A percentile compares a stretch with the other conserved stretches of the same genome.
Evolutionary conservation across 1,140 invertebrate genomes (phyloP).

Genomic region (Eupristina koningsbergeri): DNA sequence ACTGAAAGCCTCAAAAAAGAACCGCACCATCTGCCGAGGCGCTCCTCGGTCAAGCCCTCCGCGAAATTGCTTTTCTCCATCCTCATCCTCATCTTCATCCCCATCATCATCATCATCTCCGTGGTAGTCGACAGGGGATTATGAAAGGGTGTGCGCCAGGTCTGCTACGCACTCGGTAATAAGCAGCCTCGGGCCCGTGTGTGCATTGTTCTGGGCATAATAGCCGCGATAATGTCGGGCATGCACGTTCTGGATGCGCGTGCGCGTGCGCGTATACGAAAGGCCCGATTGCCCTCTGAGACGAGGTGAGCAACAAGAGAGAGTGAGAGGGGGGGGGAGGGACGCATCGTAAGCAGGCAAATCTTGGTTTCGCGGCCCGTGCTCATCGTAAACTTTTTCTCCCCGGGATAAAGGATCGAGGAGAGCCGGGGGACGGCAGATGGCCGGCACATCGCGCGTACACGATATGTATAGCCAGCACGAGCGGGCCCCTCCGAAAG

Average conservation of each 20-base stretch:
- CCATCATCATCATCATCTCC: no score
- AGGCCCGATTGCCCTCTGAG: neutral
- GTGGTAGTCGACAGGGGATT: no score
- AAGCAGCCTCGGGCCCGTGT: neutral
- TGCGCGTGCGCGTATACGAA: neutral
- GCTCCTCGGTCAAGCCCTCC: neutral
- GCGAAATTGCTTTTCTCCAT: neutral
- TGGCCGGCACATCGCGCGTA: constrained; percentile 21
- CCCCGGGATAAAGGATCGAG: constrained; percentile 1
- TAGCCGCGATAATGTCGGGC: constrained; percentile 14
- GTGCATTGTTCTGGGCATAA: constrained; percentile 21
- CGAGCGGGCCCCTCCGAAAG: neutral
- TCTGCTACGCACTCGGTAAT: neutral
- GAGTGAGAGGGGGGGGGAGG: neutral
- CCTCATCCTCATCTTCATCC: no score
- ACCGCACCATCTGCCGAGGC: neutral
- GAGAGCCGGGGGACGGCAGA: constrained; percentile 31
- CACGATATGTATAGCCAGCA: neutral
- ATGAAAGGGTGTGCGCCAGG: neutral
- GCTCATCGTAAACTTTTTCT: constrained; percentile 13
- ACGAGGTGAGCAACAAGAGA: neutral
- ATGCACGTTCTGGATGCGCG: no score
- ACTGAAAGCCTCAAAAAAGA: neutral
- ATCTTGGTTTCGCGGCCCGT: constrained; percentile 4
- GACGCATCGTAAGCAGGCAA: constrained; percentile 34